phyloP scores from a whole-genome alignment of 2,888 invertebrate genomes.

The Acrobasis repandana region DNA sequence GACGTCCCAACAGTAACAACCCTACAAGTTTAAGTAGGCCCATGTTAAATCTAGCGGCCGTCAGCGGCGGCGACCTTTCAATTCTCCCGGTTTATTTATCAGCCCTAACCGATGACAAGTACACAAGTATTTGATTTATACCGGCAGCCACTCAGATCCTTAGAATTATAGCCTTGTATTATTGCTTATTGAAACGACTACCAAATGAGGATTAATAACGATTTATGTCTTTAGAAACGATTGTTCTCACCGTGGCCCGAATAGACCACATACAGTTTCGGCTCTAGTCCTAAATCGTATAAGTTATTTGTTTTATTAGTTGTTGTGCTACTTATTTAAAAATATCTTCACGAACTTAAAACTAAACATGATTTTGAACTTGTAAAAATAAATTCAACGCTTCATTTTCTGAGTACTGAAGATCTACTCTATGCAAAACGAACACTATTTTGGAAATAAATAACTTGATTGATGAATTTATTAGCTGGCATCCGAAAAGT shows the following conservation, averaged over 20 bases:
- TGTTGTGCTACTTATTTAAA: too few species aligned
- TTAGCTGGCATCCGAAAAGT: too few species aligned
- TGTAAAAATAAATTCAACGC: too few species aligned
- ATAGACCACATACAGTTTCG: neutral
- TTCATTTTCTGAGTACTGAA: too few species aligned
- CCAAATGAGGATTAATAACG: constrained; percentile 72
- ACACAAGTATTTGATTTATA: constrained; percentile 72
- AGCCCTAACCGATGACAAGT: constrained; percentile 56
- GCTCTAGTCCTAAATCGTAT: neutral
- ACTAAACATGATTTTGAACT: too few species aligned
- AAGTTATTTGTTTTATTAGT: neutral
- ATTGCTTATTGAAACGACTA: constrained; percentile 66
- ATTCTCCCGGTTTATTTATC: constrained; percentile 21
- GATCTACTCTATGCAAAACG: too few species aligned
- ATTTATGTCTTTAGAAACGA: constrained; percentile 60
- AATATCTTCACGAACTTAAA: too few species aligned
- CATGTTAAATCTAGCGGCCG: constrained; percentile 17
- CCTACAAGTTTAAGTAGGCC: constrained; percentile 18
- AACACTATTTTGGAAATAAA: too few species aligned
- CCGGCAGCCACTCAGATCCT: constrained; percentile 54
- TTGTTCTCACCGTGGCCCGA: constrained; percentile 45
- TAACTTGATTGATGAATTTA: too few species aligned
- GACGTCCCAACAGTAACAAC: constrained; percentile 11
- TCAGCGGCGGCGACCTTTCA: constrained; percentile 19
- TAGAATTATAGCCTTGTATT: constrained; percentile 61